Evolutionary conservation across 2,113 vertebrate genomes (phyloP).

Genomic region (Chaenogobius annularis): DNA sequence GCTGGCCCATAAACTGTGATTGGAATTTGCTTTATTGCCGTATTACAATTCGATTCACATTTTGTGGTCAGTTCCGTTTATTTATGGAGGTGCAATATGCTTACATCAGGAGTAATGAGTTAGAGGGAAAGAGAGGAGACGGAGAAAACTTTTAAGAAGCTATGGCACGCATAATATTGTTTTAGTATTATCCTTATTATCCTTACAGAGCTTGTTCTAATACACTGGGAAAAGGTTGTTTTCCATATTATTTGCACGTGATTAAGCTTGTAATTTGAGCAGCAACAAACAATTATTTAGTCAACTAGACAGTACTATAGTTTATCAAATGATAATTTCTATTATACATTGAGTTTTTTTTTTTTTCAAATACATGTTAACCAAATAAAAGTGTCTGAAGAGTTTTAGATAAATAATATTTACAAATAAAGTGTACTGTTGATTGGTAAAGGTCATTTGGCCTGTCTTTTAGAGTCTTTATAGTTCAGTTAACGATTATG

Average conservation of each 20-base stretch:
- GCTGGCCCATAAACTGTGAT: slow-evolving; percentile 59
- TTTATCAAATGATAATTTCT: no score
- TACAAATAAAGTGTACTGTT: no score
- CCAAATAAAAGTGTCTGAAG: no score
- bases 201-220: not conserved
- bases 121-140: slow-evolving; percentile 19
- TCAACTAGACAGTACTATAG: no score
- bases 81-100: slow-evolving; percentile 69
- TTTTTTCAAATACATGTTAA: no score
- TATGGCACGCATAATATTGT: slow-evolving; percentile 7
- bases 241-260: not conserved
- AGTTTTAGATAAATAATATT: no score
- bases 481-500: no score
- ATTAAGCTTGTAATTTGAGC: not conserved
- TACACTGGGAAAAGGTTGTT: not conserved
- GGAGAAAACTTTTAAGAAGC: not conserved
- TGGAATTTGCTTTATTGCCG: slow-evolving; percentile 79
- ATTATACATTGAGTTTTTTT: no score
- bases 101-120: slow-evolving; percentile 42
- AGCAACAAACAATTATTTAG: no score
- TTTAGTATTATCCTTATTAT: not conserved
- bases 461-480: no score
- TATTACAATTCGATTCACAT: slow-evolving; percentile 68
- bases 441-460: no score
- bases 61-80: slow-evolving; percentile 74